phyloP scores from a whole-genome alignment of 2,113 vertebrate genomes.

The Pituophis catenifer region DNA sequence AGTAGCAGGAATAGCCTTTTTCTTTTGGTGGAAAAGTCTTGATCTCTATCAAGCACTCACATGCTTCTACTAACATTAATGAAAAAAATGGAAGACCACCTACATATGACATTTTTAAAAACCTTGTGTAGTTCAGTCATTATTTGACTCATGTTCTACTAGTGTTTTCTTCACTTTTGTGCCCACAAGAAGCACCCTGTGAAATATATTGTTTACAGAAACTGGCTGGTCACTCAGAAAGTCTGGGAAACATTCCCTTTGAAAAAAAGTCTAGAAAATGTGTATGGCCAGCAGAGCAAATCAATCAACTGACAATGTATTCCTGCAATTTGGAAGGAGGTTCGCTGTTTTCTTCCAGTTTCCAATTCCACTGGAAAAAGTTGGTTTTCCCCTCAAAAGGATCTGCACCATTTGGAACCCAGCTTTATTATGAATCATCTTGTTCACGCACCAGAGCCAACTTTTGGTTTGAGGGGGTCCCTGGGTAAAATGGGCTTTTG shows the following conservation, averaged over 20 bases:
- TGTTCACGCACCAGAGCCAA: neutral
- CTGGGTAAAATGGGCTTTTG: neutral
- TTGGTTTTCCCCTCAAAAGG: neutral
- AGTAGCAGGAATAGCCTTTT: neutral
- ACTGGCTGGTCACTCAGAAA: neutral
- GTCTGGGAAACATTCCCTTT: neutral
- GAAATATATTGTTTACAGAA: neutral
- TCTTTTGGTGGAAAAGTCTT: neutral
- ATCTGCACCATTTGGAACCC: neutral
- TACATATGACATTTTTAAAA: neutral
- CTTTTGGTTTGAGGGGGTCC: neutral
- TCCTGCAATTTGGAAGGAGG: neutral
- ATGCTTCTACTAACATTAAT: neutral
- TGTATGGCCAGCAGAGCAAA: neutral
- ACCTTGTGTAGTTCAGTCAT: neutral
- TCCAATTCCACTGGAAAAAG: neutral
- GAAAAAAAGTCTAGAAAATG: neutral
- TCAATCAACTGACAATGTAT: neutral
- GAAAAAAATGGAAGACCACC: neutral
- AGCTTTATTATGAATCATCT: neutral
- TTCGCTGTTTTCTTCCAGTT: neutral
- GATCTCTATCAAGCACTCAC: neutral
- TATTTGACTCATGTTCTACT: neutral
- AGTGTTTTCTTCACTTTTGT: neutral
- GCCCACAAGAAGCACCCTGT: neutral